Base-by-base conservation (phyloP, 2,113 vertebrate genomes). In the rabbit (Oryctolagus cuniculus) region DNA sequence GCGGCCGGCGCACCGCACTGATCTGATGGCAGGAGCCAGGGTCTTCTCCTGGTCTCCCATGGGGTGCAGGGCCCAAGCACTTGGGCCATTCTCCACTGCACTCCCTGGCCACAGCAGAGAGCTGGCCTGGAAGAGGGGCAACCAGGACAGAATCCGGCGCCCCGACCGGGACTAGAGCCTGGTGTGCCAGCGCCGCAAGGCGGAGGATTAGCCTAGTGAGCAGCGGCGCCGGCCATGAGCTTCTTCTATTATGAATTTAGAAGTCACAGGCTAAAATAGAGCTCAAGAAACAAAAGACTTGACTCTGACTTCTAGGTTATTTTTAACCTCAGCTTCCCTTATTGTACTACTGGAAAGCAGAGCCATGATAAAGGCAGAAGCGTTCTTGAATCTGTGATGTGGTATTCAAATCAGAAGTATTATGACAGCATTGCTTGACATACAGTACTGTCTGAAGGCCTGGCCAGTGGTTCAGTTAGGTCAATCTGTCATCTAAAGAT, bases 401-500 rank as follows among this genome's bases (percentile, higher is more conserved):
- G 77, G 44, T n/a, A 87, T 19, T 91, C 85, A 87, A 77, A 72
- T 21, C 15, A 13, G 67, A 85, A 93, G 31, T 61, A 44, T 34
- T 70, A 55, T 4, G 5, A 61, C 0, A 31, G 9, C 9, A 67
- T 63, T 63, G 25, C 69, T 51, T 69, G n/a, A 69, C 38, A 55
- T 9, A 12, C 0, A 72, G n/a, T 44, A 36, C 13, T 75, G n/a
- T 73, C 55, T 64, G 67, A 91, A 75, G 64, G 72, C 25, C n/a
- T 58, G 79, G 69, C 31, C 63, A 79, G 64, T 85, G 25, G 78
- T 81, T 36, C 27, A 75, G 70, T 19, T 89, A 78, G 55, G 58
- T 79, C 55, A 93, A 22, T 85, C 95, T 89, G 85, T 66, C 82
- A 90, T 34, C 34, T n/a, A 90, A 81, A 93, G 81, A 87, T 51